These are phyloP conservation scores for Ophion costatus DNA, from an alignment of 2,888 invertebrate species.

Conservation along the genomic window DNA sequence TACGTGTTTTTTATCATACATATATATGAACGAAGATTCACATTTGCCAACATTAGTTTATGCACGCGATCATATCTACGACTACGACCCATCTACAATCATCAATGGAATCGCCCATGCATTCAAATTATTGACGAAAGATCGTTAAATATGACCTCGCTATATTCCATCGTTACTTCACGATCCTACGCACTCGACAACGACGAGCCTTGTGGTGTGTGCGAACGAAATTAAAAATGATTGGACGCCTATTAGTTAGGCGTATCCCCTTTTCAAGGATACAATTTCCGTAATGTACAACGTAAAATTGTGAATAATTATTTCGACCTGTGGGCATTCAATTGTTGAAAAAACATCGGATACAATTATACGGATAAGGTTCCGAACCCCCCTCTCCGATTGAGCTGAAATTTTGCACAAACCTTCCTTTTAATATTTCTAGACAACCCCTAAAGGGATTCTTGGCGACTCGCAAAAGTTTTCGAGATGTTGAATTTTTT, in stretches of 20 bases:
- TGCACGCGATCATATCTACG: neutral
- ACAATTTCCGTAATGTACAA: neutral
- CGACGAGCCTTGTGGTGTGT: neutral
- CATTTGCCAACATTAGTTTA: neutral
- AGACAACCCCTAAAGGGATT: too few relatives aligned
- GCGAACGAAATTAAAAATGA: constrained; percentile 3
- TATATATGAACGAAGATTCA: neutral
- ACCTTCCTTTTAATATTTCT: too few relatives aligned
- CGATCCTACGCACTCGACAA: constrained; percentile 13
- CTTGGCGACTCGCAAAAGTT: too few relatives aligned
- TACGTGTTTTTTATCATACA: too few relatives aligned
- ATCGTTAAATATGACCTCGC: constrained; percentile 32
- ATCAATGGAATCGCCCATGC: constrained; percentile 13
- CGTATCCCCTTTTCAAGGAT: neutral
- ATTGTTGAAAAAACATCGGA: neutral
- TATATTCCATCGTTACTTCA: constrained; percentile 8
- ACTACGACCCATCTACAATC: neutral
- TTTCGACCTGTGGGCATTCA: neutral
- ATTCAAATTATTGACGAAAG: constrained; percentile 30
- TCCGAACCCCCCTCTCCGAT: too few relatives aligned
- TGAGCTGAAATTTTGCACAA: too few relatives aligned
- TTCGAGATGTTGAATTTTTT: too few relatives aligned
- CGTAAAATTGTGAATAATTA: neutral
- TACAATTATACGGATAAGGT: too few relatives aligned
- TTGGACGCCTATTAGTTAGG: neutral